phyloP scores from a whole-genome alignment of 2,797 vertebrate species.

The Sebastes trivittatus region DNA sequence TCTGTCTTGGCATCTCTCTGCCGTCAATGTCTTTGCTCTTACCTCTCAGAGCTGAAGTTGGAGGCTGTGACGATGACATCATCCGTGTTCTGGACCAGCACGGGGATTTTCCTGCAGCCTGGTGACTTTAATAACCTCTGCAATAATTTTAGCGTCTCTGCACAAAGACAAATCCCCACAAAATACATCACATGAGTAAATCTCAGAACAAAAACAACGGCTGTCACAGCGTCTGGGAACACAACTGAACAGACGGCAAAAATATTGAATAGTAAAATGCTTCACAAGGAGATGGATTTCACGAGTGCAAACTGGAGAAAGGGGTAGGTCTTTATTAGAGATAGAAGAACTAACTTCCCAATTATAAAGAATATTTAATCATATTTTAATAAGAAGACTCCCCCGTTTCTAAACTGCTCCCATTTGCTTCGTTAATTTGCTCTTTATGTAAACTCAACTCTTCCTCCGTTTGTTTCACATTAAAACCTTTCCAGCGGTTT shows the following conservation, averaged over 20 bases:
- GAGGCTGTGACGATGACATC: slow-evolving; percentile 97
- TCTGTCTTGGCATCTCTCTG: neutral
- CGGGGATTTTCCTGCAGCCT: slow-evolving; percentile 97
- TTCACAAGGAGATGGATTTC: neutral
- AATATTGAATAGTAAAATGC: neutral
- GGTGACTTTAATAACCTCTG: slow-evolving; percentile 97
- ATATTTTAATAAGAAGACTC: neutral
- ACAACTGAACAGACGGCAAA: neutral
- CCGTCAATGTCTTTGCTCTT: neutral
- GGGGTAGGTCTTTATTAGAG: neutral
- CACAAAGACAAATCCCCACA: neutral
- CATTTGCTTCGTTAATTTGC: slow-evolving; percentile 3
- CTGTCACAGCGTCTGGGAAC: neutral
- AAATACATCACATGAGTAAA: neutral
- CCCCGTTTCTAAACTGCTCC: neutral
- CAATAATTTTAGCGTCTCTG: slow-evolving; percentile 95
- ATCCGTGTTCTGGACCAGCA: slow-evolving; percentile 97
- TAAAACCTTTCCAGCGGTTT: neutral
- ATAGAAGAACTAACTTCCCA: neutral
- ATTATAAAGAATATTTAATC: neutral
- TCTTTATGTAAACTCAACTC: too few relatives aligned
- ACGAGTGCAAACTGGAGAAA: too few relatives aligned
- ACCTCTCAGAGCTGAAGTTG: slow-evolving; percentile 99
- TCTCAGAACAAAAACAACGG: neutral
- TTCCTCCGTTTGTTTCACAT: neutral